Conservation (phyloP, 2,113 vertebrate species). For the Trachemys scripta region DNA sequence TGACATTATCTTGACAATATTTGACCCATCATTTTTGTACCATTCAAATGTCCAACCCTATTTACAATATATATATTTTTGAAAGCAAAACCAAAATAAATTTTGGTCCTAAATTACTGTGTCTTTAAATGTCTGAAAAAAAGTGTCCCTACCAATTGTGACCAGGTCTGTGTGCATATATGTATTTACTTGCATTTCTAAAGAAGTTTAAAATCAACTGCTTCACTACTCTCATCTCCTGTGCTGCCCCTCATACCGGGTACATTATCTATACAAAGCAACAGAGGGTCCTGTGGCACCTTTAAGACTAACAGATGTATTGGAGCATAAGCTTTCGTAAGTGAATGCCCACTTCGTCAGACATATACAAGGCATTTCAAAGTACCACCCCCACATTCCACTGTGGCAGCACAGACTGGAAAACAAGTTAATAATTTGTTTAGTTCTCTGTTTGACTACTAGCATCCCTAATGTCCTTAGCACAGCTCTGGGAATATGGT, state of each 20-base stretch:
- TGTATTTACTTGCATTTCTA: neutral
- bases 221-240: neutral
- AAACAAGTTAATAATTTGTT: constrained; percentile 5
- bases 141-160: neutral
- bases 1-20: no score
- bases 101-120: neutral
- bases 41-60: no score
- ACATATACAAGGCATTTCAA: neutral
- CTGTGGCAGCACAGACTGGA: neutral
- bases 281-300: no score
- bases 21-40: no score
- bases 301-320: no score
- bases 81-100: neutral
- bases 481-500: constrained; percentile 7
- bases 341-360: no score
- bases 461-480: neutral
- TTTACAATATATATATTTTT: no score
- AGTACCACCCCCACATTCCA: neutral
- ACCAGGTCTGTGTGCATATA: no score
- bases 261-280: neutral
- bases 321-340: no score
- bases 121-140: neutral
- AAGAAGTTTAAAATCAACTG: neutral
- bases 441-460: neutral
- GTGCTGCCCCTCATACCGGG: neutral